Percentiles rank a stretch among this genome's conserved stretches.
Evolutionary conservation across 1,140 invertebrate species (phyloP).

Genomic region (Drosophila miranda): DNA sequence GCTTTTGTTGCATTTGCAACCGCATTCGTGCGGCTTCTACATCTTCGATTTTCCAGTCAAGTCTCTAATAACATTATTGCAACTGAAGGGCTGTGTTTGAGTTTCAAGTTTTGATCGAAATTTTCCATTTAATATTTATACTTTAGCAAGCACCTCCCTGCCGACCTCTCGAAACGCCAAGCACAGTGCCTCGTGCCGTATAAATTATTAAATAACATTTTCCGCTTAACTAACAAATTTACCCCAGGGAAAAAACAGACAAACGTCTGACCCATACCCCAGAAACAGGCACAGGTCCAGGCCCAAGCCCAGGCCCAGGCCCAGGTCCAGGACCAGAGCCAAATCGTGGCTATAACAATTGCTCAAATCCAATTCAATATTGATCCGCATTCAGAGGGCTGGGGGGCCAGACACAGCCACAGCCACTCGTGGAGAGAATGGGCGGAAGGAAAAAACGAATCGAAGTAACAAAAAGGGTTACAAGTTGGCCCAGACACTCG

Average conservation of each 20-base stretch:
- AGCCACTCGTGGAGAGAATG: slow-evolving; percentile 25
- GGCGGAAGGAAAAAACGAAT: slow-evolving; percentile 49
- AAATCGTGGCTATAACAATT: slow-evolving; percentile 42
- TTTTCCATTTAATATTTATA: slow-evolving; percentile 32
- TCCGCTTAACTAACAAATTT: slow-evolving; percentile 50
- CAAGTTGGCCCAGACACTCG: slow-evolving; percentile 18
- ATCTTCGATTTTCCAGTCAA: slow-evolving; percentile 69
- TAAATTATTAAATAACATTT: slow-evolving; percentile 69
- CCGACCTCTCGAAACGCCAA: slow-evolving; percentile 10
- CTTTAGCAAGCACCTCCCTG: slow-evolving; percentile 7
- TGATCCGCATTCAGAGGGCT: slow-evolving; percentile 56
- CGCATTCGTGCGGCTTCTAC: slow-evolving; percentile 64
- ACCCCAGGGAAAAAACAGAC: slow-evolving; percentile 6
- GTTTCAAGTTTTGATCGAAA: background rate
- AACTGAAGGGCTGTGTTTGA: slow-evolving; percentile 9
- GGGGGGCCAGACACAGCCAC: slow-evolving; percentile 14
- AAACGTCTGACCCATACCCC: slow-evolving; percentile 9
- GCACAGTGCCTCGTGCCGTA: slow-evolving; percentile 11
- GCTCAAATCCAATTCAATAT: slow-evolving; percentile 73
- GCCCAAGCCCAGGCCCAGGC: background rate
- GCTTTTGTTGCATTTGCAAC: slow-evolving; percentile 70
- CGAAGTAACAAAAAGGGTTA: slow-evolving; percentile 49
- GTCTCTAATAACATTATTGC: slow-evolving; percentile 69
- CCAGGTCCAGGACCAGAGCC: background rate
- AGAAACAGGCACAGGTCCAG: too few relatives aligned